Percentiles rank a stretch among this genome's conserved stretches.
phyloP scores from a whole-genome alignment of 1,140 invertebrate genomes.

The Drosophila repletoides region DNA sequence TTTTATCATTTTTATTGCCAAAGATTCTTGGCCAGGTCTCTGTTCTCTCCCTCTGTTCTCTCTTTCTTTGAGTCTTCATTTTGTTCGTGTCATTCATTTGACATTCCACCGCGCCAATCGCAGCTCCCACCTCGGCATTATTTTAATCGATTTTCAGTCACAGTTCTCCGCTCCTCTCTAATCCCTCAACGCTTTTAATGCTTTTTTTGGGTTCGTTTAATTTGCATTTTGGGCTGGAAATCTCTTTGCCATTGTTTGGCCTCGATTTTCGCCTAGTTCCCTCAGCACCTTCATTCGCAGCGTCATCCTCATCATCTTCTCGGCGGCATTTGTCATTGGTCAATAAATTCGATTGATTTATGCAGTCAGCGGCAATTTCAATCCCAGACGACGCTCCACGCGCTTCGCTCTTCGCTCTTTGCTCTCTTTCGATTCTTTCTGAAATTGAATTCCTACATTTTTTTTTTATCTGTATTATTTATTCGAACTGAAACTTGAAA shows the following conservation, averaged over 20 bases:
- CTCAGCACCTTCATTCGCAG: background rate
- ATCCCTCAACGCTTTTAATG: constrained; percentile 45
- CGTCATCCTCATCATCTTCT: constrained; percentile 7
- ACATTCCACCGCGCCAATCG: constrained; percentile 63
- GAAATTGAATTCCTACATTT: constrained; percentile 54
- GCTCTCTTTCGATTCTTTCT: constrained; percentile 17
- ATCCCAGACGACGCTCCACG: constrained; percentile 37
- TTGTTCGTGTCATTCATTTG: constrained; percentile 51
- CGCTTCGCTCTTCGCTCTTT: constrained; percentile 16
- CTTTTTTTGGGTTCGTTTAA: constrained; percentile 56
- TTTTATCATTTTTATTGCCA: constrained; percentile 66
- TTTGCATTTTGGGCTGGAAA: constrained; percentile 54
- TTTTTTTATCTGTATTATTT: no score
- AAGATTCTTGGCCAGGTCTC: constrained; percentile 10
- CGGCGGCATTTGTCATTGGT: constrained; percentile 63
- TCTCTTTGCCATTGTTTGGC: constrained; percentile 41
- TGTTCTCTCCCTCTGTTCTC: background rate
- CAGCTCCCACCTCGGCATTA: constrained; percentile 46
- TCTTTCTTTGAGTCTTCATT: constrained; percentile 15
- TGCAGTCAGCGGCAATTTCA: constrained; percentile 46
- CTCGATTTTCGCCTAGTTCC: constrained; percentile 35
- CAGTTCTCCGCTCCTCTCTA: background rate
- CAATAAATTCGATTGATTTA: constrained; percentile 75
- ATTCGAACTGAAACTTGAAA: constrained; percentile 43
- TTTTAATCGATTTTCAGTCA: constrained; percentile 72